Conservation (phyloP, 1,140 invertebrate species). For the Eupristina koningsbergeri region DNA sequence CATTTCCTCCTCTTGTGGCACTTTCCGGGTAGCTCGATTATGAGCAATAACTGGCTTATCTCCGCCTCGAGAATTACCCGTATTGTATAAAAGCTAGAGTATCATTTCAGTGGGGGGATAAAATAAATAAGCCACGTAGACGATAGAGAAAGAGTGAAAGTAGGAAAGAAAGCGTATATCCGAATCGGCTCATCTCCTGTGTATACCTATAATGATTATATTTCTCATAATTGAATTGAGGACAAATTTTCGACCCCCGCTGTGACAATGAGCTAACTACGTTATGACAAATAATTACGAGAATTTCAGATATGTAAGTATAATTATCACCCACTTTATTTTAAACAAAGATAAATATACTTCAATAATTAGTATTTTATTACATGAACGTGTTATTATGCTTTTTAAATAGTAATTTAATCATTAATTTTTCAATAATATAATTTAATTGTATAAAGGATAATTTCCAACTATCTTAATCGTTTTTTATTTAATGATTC, state of each 20-base stretch:
- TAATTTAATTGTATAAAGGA: too few species aligned
- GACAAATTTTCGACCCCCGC: slow-evolving; percentile 33
- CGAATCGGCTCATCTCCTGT: slow-evolving; percentile 20
- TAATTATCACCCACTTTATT: not conserved
- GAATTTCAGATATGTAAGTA: slow-evolving; percentile 2
- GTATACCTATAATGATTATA: slow-evolving; percentile 41
- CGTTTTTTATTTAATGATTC: too few species aligned
- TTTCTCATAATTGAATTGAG: slow-evolving; percentile 41
- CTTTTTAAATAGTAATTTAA: too few species aligned
- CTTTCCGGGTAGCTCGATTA: slow-evolving; percentile 54
- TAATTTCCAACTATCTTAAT: too few species aligned
- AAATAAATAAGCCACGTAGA: slow-evolving; percentile 51
- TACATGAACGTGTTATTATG: too few species aligned
- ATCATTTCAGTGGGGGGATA: slow-evolving; percentile 53
- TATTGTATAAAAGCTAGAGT: slow-evolving; percentile 56
- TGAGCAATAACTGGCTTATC: slow-evolving; percentile 62
- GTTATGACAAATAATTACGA: slow-evolving; percentile 23
- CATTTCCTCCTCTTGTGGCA: too few species aligned
- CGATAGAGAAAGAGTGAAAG: too few species aligned
- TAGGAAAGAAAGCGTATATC: not conserved
- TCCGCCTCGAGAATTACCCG: slow-evolving; percentile 58
- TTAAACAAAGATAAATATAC: not conserved
- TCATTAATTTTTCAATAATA: too few species aligned
- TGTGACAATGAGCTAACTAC: slow-evolving; percentile 28
- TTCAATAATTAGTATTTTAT: not conserved